Percentiles rank a stretch among this genome's conserved stretches.
phyloP scores from a whole-genome alignment of 2,113 vertebrate species.

The Cariama cristata region DNA sequence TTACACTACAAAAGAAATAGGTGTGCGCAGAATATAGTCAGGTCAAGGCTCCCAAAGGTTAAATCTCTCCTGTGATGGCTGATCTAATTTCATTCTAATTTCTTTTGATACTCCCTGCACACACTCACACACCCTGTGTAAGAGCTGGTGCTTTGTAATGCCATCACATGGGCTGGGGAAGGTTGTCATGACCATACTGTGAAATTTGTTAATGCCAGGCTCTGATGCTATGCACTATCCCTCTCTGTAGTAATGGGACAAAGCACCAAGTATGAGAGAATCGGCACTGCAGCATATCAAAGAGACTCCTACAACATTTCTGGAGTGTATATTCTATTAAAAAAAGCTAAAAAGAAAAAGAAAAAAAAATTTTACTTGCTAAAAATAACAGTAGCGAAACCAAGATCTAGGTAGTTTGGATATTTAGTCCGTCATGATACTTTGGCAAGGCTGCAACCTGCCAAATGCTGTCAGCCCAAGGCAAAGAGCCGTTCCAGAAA shows the following conservation, averaged over 20 bases:
- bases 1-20: not conserved
- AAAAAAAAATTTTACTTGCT: not conserved
- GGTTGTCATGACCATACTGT: not conserved
- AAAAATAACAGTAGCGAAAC: not conserved
- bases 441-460: not conserved
- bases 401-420: not conserved
- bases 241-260: not conserved
- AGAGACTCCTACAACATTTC: not conserved
- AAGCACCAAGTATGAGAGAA: not conserved
- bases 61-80: not conserved
- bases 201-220: not conserved
- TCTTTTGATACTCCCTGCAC: not conserved
- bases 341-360: not conserved
- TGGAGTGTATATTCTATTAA: not conserved
- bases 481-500: not conserved
- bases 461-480: conserved; percentile 1
- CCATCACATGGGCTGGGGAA: not conserved
- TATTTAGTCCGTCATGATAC: not conserved
- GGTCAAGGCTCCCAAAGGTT: not conserved
- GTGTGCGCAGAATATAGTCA: not conserved
- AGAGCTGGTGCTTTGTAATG: not conserved
- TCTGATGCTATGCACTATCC: not conserved
- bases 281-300: not conserved
- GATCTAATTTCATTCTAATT: not conserved
- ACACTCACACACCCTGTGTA: not conserved